These are phyloP conservation scores for Salmo trutta DNA, from an alignment of 2,797 vertebrate species.

Conservation along the genomic window DNA sequence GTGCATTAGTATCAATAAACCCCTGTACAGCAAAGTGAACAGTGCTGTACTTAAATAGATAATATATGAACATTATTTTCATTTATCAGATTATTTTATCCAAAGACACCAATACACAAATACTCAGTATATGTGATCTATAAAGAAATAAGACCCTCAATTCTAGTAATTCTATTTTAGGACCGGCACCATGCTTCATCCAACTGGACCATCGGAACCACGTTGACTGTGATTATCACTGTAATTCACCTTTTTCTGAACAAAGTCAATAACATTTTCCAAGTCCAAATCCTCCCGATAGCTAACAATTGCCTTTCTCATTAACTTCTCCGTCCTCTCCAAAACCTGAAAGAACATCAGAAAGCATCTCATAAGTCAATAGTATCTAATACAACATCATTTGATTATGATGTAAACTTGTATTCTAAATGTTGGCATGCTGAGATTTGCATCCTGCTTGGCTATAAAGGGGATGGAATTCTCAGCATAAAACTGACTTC, in stretches of 20 bases:
- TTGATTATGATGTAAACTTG: not conserved
- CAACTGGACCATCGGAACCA: not conserved
- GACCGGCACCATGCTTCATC: not conserved
- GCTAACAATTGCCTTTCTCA: constrained; percentile 51
- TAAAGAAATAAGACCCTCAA: not conserved
- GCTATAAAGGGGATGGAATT: not conserved
- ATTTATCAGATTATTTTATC: not conserved
- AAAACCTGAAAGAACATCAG: constrained; percentile 58
- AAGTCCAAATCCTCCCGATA: constrained; percentile 83
- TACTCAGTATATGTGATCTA: not conserved
- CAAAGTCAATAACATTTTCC: constrained; percentile 84
- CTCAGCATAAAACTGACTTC: not conserved
- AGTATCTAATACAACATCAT: not conserved
- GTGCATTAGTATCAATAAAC: not conserved
- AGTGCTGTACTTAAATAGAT: not conserved
- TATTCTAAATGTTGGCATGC: not conserved
- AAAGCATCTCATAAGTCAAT: not conserved
- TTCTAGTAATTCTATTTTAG: not conserved
- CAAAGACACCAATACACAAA: not conserved
- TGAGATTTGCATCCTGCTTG: not conserved
- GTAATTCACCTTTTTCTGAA: constrained; percentile 82
- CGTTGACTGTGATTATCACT: not conserved
- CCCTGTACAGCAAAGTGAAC: not conserved
- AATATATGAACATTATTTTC: not conserved
- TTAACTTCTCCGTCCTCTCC: constrained; percentile 72